Evolutionary conservation across 1,140 invertebrate species (phyloP).

Genomic region (Drosophila kohkoa): DNA sequence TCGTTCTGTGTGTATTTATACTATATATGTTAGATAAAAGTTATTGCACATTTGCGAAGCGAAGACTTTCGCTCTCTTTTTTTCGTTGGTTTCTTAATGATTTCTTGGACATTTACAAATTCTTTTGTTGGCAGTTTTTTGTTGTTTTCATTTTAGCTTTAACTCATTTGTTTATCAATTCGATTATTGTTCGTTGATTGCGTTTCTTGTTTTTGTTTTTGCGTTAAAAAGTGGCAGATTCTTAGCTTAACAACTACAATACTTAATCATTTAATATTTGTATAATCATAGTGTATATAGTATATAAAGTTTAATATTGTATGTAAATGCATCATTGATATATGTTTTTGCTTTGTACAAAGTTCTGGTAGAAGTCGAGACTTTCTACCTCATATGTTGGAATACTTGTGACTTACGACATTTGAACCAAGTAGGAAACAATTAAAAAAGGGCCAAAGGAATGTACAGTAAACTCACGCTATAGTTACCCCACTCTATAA

Average conservation of each 20-base stretch:
- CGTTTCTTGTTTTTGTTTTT: slow-evolving; percentile 44
- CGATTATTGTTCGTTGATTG: slow-evolving; percentile 79
- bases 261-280: slow-evolving; percentile 40
- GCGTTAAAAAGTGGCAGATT: slow-evolving; percentile 43
- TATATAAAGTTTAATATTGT: slow-evolving; percentile 23
- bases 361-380: slow-evolving; percentile 23
- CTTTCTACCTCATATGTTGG: slow-evolving; percentile 3
- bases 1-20: slow-evolving; percentile 12
- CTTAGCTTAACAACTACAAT: slow-evolving; percentile 49
- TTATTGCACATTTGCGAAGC: slow-evolving; percentile 68
- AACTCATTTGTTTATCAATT: slow-evolving; percentile 18
- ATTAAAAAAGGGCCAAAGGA: not conserved
- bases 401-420: slow-evolving; percentile 23
- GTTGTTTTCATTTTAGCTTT: not conserved
- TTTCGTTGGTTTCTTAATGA: slow-evolving; percentile 28
- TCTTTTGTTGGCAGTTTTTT: slow-evolving; percentile 63
- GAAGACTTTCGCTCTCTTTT: slow-evolving; percentile 71
- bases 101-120: slow-evolving; percentile 34
- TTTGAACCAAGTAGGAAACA: not conserved
- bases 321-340: slow-evolving; percentile 72
- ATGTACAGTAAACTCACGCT: slow-evolving; percentile 2
- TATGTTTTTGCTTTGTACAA: slow-evolving; percentile 72
- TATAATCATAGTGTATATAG: slow-evolving; percentile 35
- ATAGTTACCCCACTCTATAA: slow-evolving; percentile 33
- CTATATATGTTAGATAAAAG: slow-evolving; percentile 37